A percentile compares a stretch with the other conserved stretches of the same genome.
These are phyloP conservation scores for Ranitomeya imitator DNA, from an alignment of 2,113 vertebrate genomes.

Conservation along the genomic window DNA sequence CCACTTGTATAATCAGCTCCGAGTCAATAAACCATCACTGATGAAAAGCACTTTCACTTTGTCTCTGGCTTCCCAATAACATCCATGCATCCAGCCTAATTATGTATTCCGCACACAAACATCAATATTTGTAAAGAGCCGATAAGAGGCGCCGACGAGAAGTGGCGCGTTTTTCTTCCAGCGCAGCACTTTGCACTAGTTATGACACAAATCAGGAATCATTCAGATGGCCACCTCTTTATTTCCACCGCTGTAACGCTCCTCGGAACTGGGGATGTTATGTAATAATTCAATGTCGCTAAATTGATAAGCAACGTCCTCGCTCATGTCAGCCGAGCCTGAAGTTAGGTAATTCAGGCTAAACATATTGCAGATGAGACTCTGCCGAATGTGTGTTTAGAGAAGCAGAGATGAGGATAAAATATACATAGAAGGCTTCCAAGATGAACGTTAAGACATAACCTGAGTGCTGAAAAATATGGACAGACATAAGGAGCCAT, in stretches of 20 bases:
- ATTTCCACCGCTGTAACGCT: constrained; percentile 20
- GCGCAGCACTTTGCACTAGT: constrained; percentile 29
- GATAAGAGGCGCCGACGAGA: constrained; percentile 53
- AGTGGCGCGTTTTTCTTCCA: constrained; percentile 21
- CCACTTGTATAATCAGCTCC: constrained; percentile 40
- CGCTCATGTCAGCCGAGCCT: background rate
- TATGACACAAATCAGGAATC: constrained; percentile 47
- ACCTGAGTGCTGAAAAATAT: constrained; percentile 11
- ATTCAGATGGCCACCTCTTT: constrained; percentile 5
- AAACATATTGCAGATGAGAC: background rate
- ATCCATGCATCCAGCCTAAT: constrained; percentile 54
- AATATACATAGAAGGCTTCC: constrained; percentile 11
- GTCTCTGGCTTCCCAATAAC: constrained; percentile 45
- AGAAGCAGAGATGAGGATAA: background rate
- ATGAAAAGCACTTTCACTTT: constrained; percentile 40
- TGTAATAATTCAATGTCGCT: background rate
- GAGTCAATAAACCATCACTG: constrained; percentile 56
- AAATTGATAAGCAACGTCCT: background rate
- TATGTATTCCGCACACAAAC: constrained; percentile 50
- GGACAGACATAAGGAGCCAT: background rate
- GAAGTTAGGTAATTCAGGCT: constrained; percentile 2
- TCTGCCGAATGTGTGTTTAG: constrained; percentile 15
- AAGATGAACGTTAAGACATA: constrained; percentile 6
- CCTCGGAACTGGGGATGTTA: constrained; percentile 10
- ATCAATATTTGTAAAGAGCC: constrained; percentile 43